These are phyloP conservation scores for Thymallus thymallus DNA, from an alignment of 2,113 vertebrate species.

Conservation along the genomic window DNA sequence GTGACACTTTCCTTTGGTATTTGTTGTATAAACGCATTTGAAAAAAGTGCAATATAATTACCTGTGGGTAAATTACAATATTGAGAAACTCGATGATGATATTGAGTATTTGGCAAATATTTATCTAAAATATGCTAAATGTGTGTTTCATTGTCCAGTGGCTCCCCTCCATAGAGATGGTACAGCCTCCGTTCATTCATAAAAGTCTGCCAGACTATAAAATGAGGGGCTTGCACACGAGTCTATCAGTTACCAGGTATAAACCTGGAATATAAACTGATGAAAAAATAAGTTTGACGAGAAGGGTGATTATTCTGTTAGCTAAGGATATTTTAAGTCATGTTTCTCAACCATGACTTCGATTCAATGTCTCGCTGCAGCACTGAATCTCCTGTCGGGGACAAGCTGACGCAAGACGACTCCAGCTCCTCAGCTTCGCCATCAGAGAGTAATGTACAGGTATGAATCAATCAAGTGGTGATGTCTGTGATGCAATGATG, in stretches of 20 bases:
- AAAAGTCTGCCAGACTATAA: slow-evolving; percentile 79
- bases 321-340: slow-evolving; percentile 9
- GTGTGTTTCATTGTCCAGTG: slow-evolving; percentile 18
- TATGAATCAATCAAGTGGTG: slow-evolving; percentile 64
- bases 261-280: slow-evolving; percentile 71
- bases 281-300: neutral
- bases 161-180: slow-evolving; percentile 59
- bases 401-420: slow-evolving; percentile 78
- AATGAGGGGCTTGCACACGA: slow-evolving; percentile 75
- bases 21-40: neutral
- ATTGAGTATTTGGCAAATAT: neutral
- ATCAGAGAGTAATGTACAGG: slow-evolving; percentile 80
- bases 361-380: slow-evolving; percentile 88
- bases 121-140: neutral
- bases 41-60: neutral
- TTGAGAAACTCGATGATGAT: neutral
- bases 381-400: slow-evolving; percentile 83
- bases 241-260: slow-evolving; percentile 77
- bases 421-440: slow-evolving; percentile 82
- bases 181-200: slow-evolving; percentile 81
- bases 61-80: neutral
- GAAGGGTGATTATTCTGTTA: neutral
- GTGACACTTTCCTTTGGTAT: neutral
- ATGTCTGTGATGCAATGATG: neutral
- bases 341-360: slow-evolving; percentile 84